Percentiles rank a stretch among this genome's conserved stretches.
Conservation (phyloP, 2,797 vertebrate genomes). For the Eleutherodactylus coqui region DNA sequence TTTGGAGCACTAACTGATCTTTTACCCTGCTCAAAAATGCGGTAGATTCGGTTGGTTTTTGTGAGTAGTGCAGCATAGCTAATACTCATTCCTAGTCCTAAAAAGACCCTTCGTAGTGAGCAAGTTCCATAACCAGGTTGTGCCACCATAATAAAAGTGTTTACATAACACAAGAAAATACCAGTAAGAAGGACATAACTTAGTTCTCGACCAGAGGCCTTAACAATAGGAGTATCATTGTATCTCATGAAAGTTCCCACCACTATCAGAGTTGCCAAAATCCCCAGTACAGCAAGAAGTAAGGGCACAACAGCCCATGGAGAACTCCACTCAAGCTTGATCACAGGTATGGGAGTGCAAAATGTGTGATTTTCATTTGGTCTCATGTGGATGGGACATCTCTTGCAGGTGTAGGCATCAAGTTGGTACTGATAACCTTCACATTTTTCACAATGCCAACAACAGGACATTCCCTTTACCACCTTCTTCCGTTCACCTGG, state of each 20-base stretch:
- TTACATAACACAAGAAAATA: slow-evolving; percentile 94
- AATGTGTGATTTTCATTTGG: slow-evolving; percentile 92
- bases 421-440: slow-evolving; percentile 94
- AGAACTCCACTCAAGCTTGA: slow-evolving; percentile 94
- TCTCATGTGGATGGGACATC: slow-evolving; percentile 89
- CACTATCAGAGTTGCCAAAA: slow-evolving; percentile 90
- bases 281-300: slow-evolving; percentile 89
- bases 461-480: slow-evolving; percentile 94
- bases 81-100: slow-evolving; percentile 95
- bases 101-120: slow-evolving; percentile 90
- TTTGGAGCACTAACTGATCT: slow-evolving; percentile 91
- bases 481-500: slow-evolving; percentile 91
- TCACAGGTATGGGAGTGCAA: slow-evolving; percentile 89
- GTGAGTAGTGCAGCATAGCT: slow-evolving; percentile 95
- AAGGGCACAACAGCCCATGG: slow-evolving; percentile 94
- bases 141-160: slow-evolving; percentile 95
- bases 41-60: slow-evolving; percentile 97
- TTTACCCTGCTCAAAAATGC: slow-evolving; percentile 97
- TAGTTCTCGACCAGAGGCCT: slow-evolving; percentile 93
- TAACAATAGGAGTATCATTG: slow-evolving; percentile 95
- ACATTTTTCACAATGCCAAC: slow-evolving; percentile 96
- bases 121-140: slow-evolving; percentile 88
- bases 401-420: slow-evolving; percentile 91
- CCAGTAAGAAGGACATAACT: slow-evolving; percentile 94
- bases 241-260: slow-evolving; percentile 91